Base-by-base conservation (phyloP, 2,113 vertebrate genomes). In the Anhinga anhinga region DNA sequence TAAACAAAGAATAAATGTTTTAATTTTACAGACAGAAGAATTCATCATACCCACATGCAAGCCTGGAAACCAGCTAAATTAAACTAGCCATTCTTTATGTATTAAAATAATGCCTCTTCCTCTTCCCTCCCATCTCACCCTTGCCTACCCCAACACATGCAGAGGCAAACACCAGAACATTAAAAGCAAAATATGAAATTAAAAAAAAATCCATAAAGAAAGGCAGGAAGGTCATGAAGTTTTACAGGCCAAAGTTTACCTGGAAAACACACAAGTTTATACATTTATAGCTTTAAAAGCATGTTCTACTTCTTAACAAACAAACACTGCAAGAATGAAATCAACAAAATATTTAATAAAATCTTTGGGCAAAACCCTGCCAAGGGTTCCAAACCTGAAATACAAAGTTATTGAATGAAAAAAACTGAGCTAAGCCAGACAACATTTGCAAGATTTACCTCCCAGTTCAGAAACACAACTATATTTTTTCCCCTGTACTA, bases 1-100 rank as follows among this genome's bases (percentile, higher is more conserved):
- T 98, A 96, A 96, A 98, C 27, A 96, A 95, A 98, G 81, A 91
- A 97, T 30, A 89, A 18, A 77, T 36, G 32, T 8, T 81, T 86
- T 22, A 62, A 93, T 97, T 97, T 88, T 88, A 93, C 13, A 65
- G 19, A 52, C 25, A 66, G 38, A 63, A 86, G 11, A 15, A 71
- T 3, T 56, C 7, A 44, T 38, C 27, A 79, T 4, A 71, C 6
- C 11, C n/a, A 36, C 8, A 66, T 3, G 29, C 47, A 76, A 47
- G 15, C n/a, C 53, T 45, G 14, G 17, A 62, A 88, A 58, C 4
- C 22, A 30, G 22, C 15, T 30, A 70, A 53, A 58, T 66, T 70
- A 58, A 90, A 55, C 29, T 47, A 27, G 10, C 14, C 20, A 50
- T 50, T 42, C 21, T 40, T 70, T 23, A 34, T 8, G 4, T 8